Percentiles rank a stretch among this genome's conserved stretches.
These are phyloP conservation scores for Leptoclinus maculatus DNA, from an alignment of 2,797 vertebrate genomes.

Conservation along the genomic window DNA sequence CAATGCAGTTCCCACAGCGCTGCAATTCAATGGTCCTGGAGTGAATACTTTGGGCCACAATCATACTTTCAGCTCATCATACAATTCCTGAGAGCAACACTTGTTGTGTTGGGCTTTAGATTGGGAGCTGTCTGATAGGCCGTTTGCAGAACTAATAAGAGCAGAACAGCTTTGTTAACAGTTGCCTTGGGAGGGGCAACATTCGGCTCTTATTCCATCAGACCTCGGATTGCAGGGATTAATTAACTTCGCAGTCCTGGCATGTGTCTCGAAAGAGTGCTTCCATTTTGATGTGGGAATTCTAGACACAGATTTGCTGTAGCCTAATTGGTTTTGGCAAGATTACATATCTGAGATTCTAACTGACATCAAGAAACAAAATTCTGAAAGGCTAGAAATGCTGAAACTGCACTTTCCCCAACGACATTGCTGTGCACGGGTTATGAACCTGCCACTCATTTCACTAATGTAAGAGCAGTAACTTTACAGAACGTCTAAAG, in stretches of 20 bases:
- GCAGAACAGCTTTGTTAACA: constrained; percentile 62
- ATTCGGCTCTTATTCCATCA: constrained; percentile 69
- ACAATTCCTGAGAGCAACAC: constrained; percentile 10
- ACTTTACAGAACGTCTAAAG: background rate
- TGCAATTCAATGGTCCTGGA: background rate
- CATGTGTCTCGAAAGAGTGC: constrained; percentile 70
- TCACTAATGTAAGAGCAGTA: constrained; percentile 10
- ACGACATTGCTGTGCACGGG: background rate
- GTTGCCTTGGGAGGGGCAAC: constrained; percentile 69
- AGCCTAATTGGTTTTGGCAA: constrained; percentile 83
- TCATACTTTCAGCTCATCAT: constrained; percentile 28
- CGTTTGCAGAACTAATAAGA: constrained; percentile 74
- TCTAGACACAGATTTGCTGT: constrained; percentile 69
- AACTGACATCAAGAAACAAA: constrained; percentile 78
- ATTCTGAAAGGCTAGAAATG: constrained; percentile 57
- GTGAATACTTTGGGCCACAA: constrained; percentile 25
- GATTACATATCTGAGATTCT: constrained; percentile 77
- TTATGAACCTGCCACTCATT: constrained; percentile 38
- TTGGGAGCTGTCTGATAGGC: constrained; percentile 61
- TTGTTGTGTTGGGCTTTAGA: constrained; percentile 27
- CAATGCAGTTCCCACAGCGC: background rate
- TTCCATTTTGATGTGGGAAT: constrained; percentile 67
- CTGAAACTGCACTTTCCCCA: constrained; percentile 38
- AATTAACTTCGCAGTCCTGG: constrained; percentile 80
- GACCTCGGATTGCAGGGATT: constrained; percentile 75